Base-by-base conservation (phyloP, 2,888 invertebrate species). In the Xestia c-nigrum region DNA sequence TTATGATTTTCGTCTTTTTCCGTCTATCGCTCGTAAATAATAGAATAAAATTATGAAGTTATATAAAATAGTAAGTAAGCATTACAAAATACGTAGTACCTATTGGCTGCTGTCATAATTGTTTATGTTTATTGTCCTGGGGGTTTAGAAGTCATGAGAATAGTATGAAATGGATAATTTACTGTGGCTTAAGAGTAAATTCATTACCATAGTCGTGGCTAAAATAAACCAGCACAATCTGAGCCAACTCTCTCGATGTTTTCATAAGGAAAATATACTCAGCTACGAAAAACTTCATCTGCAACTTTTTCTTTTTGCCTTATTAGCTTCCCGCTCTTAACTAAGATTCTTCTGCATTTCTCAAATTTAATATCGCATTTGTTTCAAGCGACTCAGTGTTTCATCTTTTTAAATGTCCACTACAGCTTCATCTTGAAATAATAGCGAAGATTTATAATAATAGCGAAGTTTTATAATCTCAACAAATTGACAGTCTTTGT, bases 301-400 rank as follows among this genome's bases (percentile, higher is more conserved):
- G 89, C 87, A 92, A 94, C 91, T 94, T 95, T 93, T 94, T 91
- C 90, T 91, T 93, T 91, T 89, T 86, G 87, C 88, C 90, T 94
- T 94, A 94, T 95, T 94, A 93, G 92, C 93, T 94, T 92, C 91
- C 90, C 91, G 89, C 89, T 93, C 92, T 94, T 94, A 93, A 94
- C 93, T 93, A 93, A 92, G 90, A 92, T 91, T 92, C 91, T 91
- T 90, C 89, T 91, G 89, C 91, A 90, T 92, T 92, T 89, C 88
- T 90, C 85, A 90, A 92, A 91, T 93, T 93, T 92, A 93, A 93
- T 93, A 92, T 91, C 76, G 85, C 89, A 90, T 91, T 92, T 89
- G 86, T 91, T 88, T 85, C 83, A 85, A 89, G 88, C 84, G 87
- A 88, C 88, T 91, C 83, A 77, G 84, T 85, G 84, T 84, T 89